Evolutionary conservation across 30 jellyfish, hydroid and myxozoan species (phyloP).

Genomic region (Pelagia noctiluca): DNA sequence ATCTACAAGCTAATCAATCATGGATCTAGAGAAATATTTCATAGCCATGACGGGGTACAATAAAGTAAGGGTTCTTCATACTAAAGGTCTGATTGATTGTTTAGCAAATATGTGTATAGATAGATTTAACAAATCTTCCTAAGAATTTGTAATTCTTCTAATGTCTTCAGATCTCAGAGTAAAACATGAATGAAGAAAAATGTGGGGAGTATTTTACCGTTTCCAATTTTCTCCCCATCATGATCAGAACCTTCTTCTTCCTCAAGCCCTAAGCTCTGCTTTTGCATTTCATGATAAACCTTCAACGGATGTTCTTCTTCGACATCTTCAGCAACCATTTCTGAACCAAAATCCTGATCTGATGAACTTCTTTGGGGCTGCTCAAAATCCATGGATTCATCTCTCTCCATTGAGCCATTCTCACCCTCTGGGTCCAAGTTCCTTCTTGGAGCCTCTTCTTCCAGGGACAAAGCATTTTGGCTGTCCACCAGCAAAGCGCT

Average conservation of each 20-base stretch:
- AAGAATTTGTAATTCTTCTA: not conserved
- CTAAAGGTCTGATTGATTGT: not conserved
- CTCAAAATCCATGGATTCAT: not conserved
- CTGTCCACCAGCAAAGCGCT: not conserved
- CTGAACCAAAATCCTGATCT: not conserved
- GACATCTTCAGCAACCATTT: constrained; percentile 38
- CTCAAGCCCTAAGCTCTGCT: constrained; percentile 54
- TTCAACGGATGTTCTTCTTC: constrained; percentile 82
- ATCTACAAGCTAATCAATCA: too few relatives aligned
- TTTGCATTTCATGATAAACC: constrained; percentile 68
- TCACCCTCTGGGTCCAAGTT: constrained; percentile 54
- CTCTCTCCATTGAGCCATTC: constrained; percentile 30
- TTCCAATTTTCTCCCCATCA: constrained; percentile 51
- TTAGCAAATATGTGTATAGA: too few relatives aligned
- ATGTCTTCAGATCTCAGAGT: too few relatives aligned
- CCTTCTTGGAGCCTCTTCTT: constrained; percentile 30
- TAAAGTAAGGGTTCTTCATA: not conserved
- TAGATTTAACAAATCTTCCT: not conserved
- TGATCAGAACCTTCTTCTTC: constrained; percentile 55
- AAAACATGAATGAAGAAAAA: not conserved
- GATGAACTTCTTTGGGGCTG: constrained; percentile 7
- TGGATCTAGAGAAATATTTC: not conserved
- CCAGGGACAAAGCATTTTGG: not conserved
- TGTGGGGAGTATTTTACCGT: not conserved
- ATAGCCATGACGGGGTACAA: not conserved